Base-by-base conservation (phyloP, 2,113 vertebrate species). In the Sapayoa aenigma region DNA sequence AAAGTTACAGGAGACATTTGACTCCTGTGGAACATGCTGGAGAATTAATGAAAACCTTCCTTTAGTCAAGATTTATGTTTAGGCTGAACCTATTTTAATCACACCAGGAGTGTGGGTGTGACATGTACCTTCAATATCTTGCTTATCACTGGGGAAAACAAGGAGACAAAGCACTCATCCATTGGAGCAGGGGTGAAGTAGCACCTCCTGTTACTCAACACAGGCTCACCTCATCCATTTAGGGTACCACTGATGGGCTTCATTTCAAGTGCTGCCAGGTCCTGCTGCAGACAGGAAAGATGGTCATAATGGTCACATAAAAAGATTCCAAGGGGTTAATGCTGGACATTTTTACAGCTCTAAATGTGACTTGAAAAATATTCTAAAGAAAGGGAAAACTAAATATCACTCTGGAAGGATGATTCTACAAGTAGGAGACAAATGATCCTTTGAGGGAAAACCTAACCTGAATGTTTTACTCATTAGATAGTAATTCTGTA, bases 381-480 rank as follows among this genome's bases (percentile, higher is more conserved):
- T 87, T 84, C 74, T 79, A 39, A 84, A 77, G 71, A 87, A 95
- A 94, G 55, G 71, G 94, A 85, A 94, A 91, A 72, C 13, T 89
- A 69, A 55, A 33, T 90, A 63, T 88, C 60, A 74, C 80, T 69
- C 66, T 86, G 58, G 74, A 83, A 89, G 63, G 85, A 93, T 87
- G 75, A 72, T 90, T 94, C 76, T 92, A 82, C 84, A 71, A 81
- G 69, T 55, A 65, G 71, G 73, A 82, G 73, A 82, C 69, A 82
- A 67, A 90, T 85, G 52, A 81, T 90, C 91, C 81, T 96, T 96
- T 69, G 74, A 93, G 75, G 71, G 50, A 91, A 86, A 79, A 87
- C 75, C 31, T 95, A 91, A 92, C n/a, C 84, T 95, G 94, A 94
- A 93, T 93, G 60, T 88, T 96, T 97, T 89, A 87, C 49, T 94